These are phyloP conservation scores for Cephus nigrinus DNA, from an alignment of 2,888 invertebrate genomes.

Conservation along the genomic window DNA sequence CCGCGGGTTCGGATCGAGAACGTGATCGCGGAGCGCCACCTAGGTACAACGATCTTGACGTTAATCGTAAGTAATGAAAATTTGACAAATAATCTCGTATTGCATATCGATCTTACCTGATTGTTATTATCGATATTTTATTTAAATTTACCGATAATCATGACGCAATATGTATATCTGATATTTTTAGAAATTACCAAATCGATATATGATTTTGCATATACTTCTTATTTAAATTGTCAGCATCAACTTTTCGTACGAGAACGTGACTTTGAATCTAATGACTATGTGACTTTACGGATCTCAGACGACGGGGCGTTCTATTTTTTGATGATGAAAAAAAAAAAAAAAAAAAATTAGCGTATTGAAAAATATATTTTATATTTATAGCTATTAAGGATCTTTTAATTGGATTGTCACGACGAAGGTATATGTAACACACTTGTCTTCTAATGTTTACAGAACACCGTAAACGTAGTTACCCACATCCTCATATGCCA, in stretches of 20 bases:
- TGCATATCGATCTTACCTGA: neutral
- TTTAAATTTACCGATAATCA: neutral
- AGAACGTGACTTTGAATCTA: neutral
- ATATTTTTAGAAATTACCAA: neutral
- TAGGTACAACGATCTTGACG: constrained; percentile 60
- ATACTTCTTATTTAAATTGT: neutral
- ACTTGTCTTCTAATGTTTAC: constrained; percentile 36
- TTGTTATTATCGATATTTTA: neutral
- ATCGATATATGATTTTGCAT: neutral
- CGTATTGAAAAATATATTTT: neutral
- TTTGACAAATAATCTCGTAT: neutral
- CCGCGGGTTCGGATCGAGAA: constrained; percentile 57
- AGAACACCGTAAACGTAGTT: constrained; percentile 75
- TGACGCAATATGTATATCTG: neutral
- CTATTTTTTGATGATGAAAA: no score
- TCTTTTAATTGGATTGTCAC: neutral
- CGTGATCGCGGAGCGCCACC: constrained; percentile 60
- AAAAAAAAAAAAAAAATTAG: no score
- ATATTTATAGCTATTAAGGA: neutral
- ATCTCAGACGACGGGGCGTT: no score
- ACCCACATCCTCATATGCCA: constrained; percentile 74
- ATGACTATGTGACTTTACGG: neutral
- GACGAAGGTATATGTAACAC: neutral
- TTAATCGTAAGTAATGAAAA: constrained; percentile 53
- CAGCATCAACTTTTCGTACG: neutral